Percentiles rank a stretch among this genome's conserved stretches.
Evolutionary conservation across 2,113 vertebrate species (phyloP).

Genomic region (Chlamydotis undulata): DNA sequence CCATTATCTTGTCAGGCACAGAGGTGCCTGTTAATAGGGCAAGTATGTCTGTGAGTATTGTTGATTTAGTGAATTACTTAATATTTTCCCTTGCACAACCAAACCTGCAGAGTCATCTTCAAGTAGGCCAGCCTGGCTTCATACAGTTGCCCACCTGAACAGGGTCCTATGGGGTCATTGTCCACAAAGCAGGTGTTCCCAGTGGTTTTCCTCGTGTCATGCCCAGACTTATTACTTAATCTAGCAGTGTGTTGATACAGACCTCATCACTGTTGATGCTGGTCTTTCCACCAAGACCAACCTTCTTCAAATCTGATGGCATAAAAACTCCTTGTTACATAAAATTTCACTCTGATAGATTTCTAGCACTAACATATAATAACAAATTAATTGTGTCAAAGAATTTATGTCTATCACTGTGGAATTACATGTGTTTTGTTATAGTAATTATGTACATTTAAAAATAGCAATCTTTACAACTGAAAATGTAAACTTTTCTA

Average conservation of each 20-base stretch:
- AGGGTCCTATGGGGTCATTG: not conserved
- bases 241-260: not conserved
- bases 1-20: too few relatives aligned
- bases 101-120: not conserved
- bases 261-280: not conserved
- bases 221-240: not conserved
- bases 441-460: not conserved
- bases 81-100: not conserved
- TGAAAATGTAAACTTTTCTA: not conserved
- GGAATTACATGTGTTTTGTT: not conserved
- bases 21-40: too few relatives aligned
- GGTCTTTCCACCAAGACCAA: not conserved
- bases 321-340: not conserved
- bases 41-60: not conserved
- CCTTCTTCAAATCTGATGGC: not conserved
- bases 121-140: not conserved
- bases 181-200: not conserved
- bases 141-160: not conserved
- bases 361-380: not conserved
- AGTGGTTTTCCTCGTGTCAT: not conserved
- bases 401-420: not conserved
- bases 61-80: not conserved
- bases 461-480: not conserved
- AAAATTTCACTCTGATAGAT: not conserved
- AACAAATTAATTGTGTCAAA: not conserved